Conservation (phyloP, 2,113 vertebrate genomes). For the Propithecus coquereli region DNA sequence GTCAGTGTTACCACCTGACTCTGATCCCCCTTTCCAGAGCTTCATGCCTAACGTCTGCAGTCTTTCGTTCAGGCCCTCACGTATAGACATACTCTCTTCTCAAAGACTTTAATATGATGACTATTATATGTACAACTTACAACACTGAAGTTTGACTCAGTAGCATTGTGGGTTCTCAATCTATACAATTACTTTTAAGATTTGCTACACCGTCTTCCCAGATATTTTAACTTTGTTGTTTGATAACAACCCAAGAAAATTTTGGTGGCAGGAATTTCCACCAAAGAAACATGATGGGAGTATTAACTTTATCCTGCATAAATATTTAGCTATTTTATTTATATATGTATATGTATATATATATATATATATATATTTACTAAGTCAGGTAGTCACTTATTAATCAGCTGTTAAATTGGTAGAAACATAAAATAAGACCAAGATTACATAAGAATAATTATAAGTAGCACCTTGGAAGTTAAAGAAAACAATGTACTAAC, state of each 20-base stretch:
- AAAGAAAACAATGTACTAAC: neutral
- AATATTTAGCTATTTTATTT: neutral
- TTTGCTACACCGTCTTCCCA: neutral
- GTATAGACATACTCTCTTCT: neutral
- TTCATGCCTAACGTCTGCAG: neutral
- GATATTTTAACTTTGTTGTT: neutral
- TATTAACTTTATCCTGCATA: neutral
- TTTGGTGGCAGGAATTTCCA: neutral
- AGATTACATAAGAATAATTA: neutral
- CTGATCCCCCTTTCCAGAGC: neutral
- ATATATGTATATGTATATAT: neutral
- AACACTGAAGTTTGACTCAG: neutral
- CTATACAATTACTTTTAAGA: neutral
- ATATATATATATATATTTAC: neutral
- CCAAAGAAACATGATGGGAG: neutral
- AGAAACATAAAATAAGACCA: neutral
- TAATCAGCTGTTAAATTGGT: neutral
- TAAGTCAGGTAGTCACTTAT: neutral
- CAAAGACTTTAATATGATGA: neutral
- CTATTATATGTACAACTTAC: neutral
- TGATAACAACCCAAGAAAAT: neutral
- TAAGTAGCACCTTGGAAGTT: neutral
- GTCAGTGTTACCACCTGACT: neutral
- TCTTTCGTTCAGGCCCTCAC: neutral
- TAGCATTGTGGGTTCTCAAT: neutral